Conservation (phyloP, 2,888 invertebrate genomes). For the Agrochola macilenta region DNA sequence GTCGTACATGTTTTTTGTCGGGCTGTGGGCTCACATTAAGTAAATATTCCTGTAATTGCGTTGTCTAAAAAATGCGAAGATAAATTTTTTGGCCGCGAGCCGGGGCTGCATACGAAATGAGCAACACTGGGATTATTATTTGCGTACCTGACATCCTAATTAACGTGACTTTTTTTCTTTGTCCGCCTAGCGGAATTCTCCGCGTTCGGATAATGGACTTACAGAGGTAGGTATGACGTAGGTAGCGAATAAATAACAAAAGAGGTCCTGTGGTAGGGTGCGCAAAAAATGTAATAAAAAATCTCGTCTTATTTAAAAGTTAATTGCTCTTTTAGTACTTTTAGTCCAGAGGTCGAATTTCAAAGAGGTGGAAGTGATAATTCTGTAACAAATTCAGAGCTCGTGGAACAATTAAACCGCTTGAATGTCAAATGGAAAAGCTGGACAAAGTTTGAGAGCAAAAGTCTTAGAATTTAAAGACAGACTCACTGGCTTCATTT, state of each 20-base stretch:
- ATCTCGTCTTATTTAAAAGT: slow-evolving; percentile 70
- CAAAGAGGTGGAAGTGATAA: slow-evolving; percentile 77
- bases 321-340: slow-evolving; percentile 69
- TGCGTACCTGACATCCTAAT: slow-evolving; percentile 88
- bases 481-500: slow-evolving; percentile 73
- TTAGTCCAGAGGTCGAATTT: slow-evolving; percentile 67
- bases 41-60: slow-evolving; percentile 88
- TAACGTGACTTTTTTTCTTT: slow-evolving; percentile 85
- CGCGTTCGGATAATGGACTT: slow-evolving; percentile 77
- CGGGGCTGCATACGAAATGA: slow-evolving; percentile 86
- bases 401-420: slow-evolving; percentile 84
- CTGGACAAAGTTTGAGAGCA: slow-evolving; percentile 81
- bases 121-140: slow-evolving; percentile 86
- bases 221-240: slow-evolving; percentile 57
- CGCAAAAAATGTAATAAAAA: slow-evolving; percentile 52
- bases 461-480: slow-evolving; percentile 77
- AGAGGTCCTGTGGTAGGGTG: slow-evolving; percentile 49
- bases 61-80: slow-evolving; percentile 85
- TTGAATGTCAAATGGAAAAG: slow-evolving; percentile 82
- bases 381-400: slow-evolving; percentile 75
- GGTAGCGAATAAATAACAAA: slow-evolving; percentile 71
- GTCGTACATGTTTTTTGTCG: slow-evolving; percentile 76
- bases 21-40: slow-evolving; percentile 78
- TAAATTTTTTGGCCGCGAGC: slow-evolving; percentile 83
- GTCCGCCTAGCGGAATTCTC: slow-evolving; percentile 77